Percentiles rank a stretch among this genome's conserved stretches.
Conservation (phyloP, 2,888 invertebrate genomes). For the Caradrina clavipalpis region DNA sequence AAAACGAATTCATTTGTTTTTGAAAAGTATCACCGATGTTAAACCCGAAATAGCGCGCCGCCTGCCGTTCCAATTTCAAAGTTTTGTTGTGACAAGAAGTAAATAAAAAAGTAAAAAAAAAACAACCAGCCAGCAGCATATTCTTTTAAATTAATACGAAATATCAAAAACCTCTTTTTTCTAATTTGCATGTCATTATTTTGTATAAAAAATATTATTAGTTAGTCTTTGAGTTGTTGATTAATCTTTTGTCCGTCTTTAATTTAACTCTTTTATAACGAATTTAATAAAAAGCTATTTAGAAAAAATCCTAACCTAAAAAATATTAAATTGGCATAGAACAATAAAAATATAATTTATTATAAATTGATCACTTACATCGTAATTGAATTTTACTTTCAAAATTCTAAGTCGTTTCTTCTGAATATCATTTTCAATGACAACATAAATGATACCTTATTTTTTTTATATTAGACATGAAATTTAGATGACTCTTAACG, state of each 20-base stretch:
- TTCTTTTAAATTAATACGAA: background rate
- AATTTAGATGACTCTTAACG: constrained; percentile 11
- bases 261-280: constrained; percentile 3
- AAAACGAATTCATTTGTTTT: background rate
- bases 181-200: constrained; percentile 24
- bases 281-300: background rate
- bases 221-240: constrained; percentile 37
- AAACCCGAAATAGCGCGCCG: too few relatives aligned
- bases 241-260: constrained; percentile 40
- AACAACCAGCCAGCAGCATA: too few relatives aligned
- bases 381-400: too few relatives aligned
- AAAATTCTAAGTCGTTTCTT: background rate
- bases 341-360: too few relatives aligned
- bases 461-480: background rate
- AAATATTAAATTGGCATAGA: too few relatives aligned
- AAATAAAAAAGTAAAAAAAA: background rate
- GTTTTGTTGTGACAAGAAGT: background rate
- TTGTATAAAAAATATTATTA: constrained; percentile 36
- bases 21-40: background rate
- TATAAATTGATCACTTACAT: too few relatives aligned
- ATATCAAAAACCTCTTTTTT: constrained; percentile 1
- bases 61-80: constrained; percentile 23
- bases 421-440: background rate
- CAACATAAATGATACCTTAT: constrained; percentile 9
- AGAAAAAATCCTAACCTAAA: background rate